phyloP scores from a whole-genome alignment of 1,140 invertebrate genomes.

The Brachionus paranguensis region DNA sequence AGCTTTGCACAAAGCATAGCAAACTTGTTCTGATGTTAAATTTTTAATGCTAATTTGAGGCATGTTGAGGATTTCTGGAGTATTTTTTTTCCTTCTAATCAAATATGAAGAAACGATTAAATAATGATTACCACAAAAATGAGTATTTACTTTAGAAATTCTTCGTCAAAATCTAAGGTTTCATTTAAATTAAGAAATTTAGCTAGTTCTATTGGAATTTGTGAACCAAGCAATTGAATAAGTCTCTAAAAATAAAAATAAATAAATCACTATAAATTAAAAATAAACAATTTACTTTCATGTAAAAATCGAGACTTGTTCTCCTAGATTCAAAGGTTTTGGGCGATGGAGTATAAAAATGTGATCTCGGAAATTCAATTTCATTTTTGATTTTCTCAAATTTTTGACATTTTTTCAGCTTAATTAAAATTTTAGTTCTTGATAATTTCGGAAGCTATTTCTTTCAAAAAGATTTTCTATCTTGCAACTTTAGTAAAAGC shows the following conservation, averaged over 20 bases:
- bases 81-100: not conserved
- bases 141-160: not conserved
- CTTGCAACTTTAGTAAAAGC: too few species aligned
- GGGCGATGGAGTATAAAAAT: not conserved
- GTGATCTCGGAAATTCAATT: slow-evolving; percentile 11
- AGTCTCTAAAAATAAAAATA: not conserved
- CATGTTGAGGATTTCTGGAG: not conserved
- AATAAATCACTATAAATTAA: not conserved
- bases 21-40: not conserved
- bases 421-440: not conserved
- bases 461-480: too few species aligned
- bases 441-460: too few species aligned
- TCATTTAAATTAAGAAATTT: slow-evolving; percentile 10
- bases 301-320: not conserved
- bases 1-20: not conserved
- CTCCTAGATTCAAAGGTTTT: slow-evolving; percentile 10
- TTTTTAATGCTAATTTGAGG: not conserved
- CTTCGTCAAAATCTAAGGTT: not conserved
- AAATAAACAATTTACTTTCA: not conserved
- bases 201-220: not conserved
- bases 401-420: not conserved
- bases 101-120: not conserved
- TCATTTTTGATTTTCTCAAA: not conserved
- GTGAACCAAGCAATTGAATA: not conserved
- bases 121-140: not conserved